Conservation (phyloP, 1,140 invertebrate genomes). For the Cydia pomonella region DNA sequence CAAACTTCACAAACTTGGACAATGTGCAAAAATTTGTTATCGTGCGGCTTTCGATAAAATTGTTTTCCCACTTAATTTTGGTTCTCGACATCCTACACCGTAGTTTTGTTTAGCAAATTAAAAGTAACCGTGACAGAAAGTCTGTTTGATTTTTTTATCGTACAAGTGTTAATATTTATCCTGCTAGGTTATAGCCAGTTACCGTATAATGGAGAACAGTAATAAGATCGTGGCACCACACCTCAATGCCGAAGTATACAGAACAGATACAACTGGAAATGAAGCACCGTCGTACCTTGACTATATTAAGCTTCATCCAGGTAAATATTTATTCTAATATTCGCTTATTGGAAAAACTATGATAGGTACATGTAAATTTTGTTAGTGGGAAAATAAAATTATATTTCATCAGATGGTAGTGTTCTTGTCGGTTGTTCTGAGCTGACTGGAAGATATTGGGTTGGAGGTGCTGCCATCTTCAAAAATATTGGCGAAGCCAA, state of each 20-base stretch:
- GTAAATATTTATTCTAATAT: constrained; percentile 42
- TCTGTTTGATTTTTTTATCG: not conserved
- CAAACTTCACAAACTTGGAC: no score
- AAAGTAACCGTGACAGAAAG: not conserved
- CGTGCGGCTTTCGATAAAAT: no score
- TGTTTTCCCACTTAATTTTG: no score
- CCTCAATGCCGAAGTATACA: constrained; percentile 71
- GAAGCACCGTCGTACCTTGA: constrained; percentile 62
- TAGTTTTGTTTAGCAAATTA: not conserved
- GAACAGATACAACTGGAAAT: constrained; percentile 62
- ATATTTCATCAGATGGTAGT: constrained; percentile 62
- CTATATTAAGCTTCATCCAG: constrained; percentile 60
- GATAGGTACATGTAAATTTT: no score
- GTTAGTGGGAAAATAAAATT: constrained; percentile 21
- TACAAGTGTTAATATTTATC: not conserved
- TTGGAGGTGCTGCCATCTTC: constrained; percentile 62
- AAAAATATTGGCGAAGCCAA: constrained; percentile 47
- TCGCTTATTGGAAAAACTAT: not conserved
- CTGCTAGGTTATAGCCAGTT: not conserved
- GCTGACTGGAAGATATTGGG: constrained; percentile 73
- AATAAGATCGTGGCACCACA: constrained; percentile 69
- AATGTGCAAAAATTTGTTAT: no score
- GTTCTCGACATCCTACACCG: not conserved
- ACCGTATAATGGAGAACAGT: constrained; percentile 55
- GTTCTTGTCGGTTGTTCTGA: constrained; percentile 71